Base-by-base conservation (phyloP, 2,797 vertebrate species). In the Ibycter americanus region DNA sequence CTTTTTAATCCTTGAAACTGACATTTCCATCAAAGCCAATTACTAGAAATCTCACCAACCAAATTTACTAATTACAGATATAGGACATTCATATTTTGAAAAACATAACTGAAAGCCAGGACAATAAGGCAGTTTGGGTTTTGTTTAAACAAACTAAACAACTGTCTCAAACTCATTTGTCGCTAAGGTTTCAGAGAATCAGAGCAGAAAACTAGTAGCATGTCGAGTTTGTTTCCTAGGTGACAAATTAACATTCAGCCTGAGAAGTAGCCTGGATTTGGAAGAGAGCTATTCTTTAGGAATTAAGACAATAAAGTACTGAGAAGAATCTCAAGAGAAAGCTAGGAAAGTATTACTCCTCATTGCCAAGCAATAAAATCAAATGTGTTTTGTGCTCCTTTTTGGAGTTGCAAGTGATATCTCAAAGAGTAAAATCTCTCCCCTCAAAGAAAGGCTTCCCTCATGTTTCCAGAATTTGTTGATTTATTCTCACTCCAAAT, bases 241-340 rank as follows among this genome's bases (percentile, higher is more conserved):
- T 94, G 92, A 96, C 74, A 96, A 93, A 97, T 96, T 95, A 93
- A 90, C 68, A 83, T 81, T 49, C 68, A 87, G 80, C 46, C 77
- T 90, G 82, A 81, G 72, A 82, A 78, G 38, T 38, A 66, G 52
- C 44, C 66, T 76, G 62, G 34, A 40, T 91, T 89, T 91, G 63
- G 80, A 77, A 92, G 42, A 79, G 54, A 91, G 40, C 16, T 58
- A 51, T 88, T 84, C 38, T 89, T 94, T 11, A 61, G 61, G 81
- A 83, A 87, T 87, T 86, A 91, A 83, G 61, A 87, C 77, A 76
- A 52, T 61, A 72, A 81, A 89, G 42, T 56, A 63, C 26, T 42
- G 68, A 90, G 65, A 93, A 87, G 78, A 78, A 89, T 83, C 77
- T 89, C 77, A 63, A 40, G 83, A 88, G 82, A 63, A 86, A 80